These are phyloP conservation scores for Neria commutata DNA, from an alignment of 2,888 invertebrate genomes.

Conservation along the genomic window DNA sequence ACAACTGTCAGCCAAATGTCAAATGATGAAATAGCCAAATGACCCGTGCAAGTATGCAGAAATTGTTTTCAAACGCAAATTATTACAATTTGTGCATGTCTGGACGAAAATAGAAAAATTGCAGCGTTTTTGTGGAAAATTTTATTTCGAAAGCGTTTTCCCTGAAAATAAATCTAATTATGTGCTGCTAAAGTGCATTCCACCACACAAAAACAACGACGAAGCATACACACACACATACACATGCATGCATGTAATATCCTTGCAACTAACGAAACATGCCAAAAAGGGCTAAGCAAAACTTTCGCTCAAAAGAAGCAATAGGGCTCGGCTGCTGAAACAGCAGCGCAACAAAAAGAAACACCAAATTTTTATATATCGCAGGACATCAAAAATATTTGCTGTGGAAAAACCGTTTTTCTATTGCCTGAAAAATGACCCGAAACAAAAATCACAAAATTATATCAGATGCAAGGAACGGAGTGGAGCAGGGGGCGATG, in stretches of 20 bases:
- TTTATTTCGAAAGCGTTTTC: conserved; percentile 59
- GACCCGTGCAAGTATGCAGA: too few species aligned
- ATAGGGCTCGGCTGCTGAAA: conserved; percentile 15
- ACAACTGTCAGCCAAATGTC: not conserved
- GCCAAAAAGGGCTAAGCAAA: conserved; percentile 54
- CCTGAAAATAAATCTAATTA: conserved; percentile 57
- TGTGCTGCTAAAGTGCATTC: conserved; percentile 49
- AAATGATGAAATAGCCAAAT: too few species aligned
- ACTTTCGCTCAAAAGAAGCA: conserved; percentile 51
- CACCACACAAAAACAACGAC: conserved; percentile 21
- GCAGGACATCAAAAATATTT: conserved; percentile 45
- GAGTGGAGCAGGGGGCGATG: not conserved
- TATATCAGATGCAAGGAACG: not conserved
- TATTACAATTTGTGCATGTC: too few species aligned
- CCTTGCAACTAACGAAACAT: conserved; percentile 47
- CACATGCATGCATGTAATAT: conserved; percentile 24
- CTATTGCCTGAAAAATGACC: conserved; percentile 1
- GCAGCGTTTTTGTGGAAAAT: conserved; percentile 45
- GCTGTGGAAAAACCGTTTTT: conserved; percentile 12
- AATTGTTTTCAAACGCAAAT: too few species aligned
- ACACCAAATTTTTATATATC: conserved; percentile 53
- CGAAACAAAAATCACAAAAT: not conserved
- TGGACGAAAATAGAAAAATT: conserved; percentile 41
- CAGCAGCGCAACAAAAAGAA: conserved; percentile 30
- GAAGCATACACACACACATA: conserved; percentile 21